Evolutionary conservation across 1,140 invertebrate species (phyloP).

Genomic region (Bombus cullumanus): DNA sequence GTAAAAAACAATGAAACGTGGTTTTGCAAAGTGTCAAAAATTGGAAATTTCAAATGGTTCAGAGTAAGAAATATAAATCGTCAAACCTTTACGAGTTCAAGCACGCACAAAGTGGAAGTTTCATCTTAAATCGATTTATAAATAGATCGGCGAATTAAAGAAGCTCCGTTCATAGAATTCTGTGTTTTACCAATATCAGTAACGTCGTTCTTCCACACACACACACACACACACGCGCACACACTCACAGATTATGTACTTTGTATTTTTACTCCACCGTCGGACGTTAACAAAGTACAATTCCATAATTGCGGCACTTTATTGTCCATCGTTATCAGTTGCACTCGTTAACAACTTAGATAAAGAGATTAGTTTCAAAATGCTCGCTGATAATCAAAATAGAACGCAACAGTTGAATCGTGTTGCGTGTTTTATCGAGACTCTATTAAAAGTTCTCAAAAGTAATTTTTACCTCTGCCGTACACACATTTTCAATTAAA

Average conservation of each 20-base stretch:
- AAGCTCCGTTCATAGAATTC: not conserved
- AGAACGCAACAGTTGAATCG: constrained; percentile 4
- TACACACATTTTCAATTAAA: not conserved
- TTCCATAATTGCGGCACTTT: constrained; percentile 31
- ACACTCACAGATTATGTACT: not conserved
- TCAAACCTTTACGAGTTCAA: too few species aligned
- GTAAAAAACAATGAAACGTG: too few species aligned
- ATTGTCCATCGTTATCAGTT: constrained; percentile 46
- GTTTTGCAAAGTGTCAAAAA: too few species aligned
- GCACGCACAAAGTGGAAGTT: fast-evolving
- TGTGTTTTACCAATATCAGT: not conserved
- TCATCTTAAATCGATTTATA: not conserved
- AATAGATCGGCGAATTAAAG: not conserved
- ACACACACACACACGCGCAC: too few species aligned
- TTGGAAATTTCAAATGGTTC: too few species aligned
- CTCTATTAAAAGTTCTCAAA: not conserved
- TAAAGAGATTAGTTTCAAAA: constrained; percentile 35
- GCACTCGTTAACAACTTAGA: constrained; percentile 37
- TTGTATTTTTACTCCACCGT: constrained; percentile 15
- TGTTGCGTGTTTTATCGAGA: not conserved
- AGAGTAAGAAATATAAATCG: too few species aligned
- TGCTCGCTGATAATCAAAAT: constrained; percentile 9
- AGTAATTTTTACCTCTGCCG: not conserved
- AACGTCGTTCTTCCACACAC: not conserved
- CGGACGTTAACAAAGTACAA: constrained; percentile 19